Percentiles rank a stretch among this genome's conserved stretches.
These are phyloP conservation scores for Eulemur albifrons DNA, from an alignment of 2,797 vertebrate genomes.

Conservation along the genomic window DNA sequence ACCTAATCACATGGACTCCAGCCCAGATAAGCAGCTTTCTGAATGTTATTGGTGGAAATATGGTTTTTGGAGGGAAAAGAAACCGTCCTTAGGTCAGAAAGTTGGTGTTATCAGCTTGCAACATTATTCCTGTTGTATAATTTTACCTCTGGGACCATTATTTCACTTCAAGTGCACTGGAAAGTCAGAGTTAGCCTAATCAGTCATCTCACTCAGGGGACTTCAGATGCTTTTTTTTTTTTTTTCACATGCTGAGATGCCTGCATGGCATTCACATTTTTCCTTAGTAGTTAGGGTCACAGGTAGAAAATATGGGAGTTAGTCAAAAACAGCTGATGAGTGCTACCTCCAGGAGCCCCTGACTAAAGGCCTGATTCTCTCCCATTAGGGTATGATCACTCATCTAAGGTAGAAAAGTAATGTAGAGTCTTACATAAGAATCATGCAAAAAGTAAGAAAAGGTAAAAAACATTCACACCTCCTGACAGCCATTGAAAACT, in stretches of 20 bases:
- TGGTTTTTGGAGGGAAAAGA: constrained; percentile 3
- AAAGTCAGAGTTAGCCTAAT: constrained; percentile 54
- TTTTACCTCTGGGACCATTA: constrained; percentile 49
- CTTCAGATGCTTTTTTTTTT: not conserved
- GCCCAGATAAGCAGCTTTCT: constrained; percentile 58
- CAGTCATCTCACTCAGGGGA: constrained; percentile 23
- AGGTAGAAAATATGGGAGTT: constrained; percentile 20
- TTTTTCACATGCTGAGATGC: not conserved
- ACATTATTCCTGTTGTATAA: constrained; percentile 37
- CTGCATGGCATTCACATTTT: not conserved
- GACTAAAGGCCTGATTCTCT: not conserved
- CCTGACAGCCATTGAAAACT: not conserved
- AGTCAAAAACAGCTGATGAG: not conserved
- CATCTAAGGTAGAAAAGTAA: not conserved
- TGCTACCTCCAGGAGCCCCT: not conserved
- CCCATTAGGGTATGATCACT: not conserved
- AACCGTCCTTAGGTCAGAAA: constrained; percentile 19
- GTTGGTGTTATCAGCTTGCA: constrained; percentile 48
- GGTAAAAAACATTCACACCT: not conserved
- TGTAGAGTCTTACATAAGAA: not conserved
- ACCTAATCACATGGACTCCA: not conserved
- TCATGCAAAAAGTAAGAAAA: not conserved
- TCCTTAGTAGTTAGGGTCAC: not conserved
- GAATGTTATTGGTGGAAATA: constrained; percentile 34
- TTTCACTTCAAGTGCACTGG: constrained; percentile 21